Evolutionary conservation across 2,113 vertebrate genomes (phyloP), one percentile per base, ranked within the genome.

Genomic region (Physeter macrocephalus): DNA sequence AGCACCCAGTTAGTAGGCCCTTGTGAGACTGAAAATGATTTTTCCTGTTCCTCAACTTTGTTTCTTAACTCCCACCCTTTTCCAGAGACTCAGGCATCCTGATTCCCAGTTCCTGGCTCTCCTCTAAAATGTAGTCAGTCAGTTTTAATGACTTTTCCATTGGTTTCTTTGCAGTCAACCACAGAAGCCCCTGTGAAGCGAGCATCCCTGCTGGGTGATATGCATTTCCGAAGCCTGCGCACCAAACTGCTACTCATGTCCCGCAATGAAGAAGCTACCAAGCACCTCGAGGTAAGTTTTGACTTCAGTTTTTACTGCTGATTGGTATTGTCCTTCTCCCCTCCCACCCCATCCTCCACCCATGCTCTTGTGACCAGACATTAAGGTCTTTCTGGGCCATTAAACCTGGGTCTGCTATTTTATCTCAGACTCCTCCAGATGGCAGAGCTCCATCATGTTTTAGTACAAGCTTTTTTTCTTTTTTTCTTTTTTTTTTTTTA

Each of bases 151-250:
- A 71, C 11, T 92, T 88, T 80, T 57, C 29, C 34, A 11, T 91
- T 62, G 90, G 8, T 89, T 92, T 93, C 43, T 91, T 89, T 13
- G 2, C 95, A 99, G 99, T 99, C 99, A 66, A 99, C 99, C n/a
- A 99, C 99, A 1, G 99, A 99, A 94, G 99, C 99, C 41, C 99
- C 99, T 29, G 98, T 99, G 93, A 99, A 99, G 97, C 99, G 99
- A 64, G 99, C 99, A 0, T 98, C 98, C 61, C 98, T 99, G 54
- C 98, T 99, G 97, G 99, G 99, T 61, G 99, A 99, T 98, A 99
- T 99, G 99, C 99, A 99, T 95, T 99, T 99, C 93, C 99, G 99
- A 94, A 99, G 99, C 97, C 99, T 99, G 94, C 99, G 99, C 15
- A 99, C 99, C 94, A 99, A 99, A 94, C 98, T 99, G 9, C 98